phyloP scores from a whole-genome alignment of 1,140 invertebrate species.

The Heliconius hermathena region DNA sequence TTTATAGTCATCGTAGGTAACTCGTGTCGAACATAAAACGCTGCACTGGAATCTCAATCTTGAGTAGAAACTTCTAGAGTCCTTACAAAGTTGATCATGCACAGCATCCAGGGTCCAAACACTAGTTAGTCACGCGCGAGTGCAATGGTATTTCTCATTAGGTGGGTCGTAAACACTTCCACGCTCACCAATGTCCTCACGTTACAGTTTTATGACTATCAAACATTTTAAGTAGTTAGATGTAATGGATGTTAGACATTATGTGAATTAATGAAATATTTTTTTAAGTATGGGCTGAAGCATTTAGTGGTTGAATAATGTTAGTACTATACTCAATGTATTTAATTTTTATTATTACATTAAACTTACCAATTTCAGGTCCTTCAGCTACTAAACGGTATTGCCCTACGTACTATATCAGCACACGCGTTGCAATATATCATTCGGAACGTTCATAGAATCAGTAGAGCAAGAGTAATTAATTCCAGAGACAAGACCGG shows the following conservation, averaged over 20 bases:
- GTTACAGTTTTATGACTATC: conserved; percentile 72
- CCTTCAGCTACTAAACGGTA: not conserved
- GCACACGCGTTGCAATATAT: conserved; percentile 26
- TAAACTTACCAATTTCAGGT: not conserved
- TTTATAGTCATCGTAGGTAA: conserved; percentile 37
- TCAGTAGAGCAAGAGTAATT: conserved; percentile 46
- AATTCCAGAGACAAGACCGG: conserved; percentile 45
- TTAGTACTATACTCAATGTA: not conserved
- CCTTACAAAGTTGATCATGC: conserved; percentile 4
- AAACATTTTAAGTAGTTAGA: conserved; percentile 55
- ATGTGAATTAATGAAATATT: conserved; percentile 49
- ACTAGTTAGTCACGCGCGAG: conserved; percentile 67
- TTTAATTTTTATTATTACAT: not conserved
- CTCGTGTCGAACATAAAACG: conserved; percentile 14
- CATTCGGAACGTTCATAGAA: conserved; percentile 39
- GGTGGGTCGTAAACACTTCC: conserved; percentile 69
- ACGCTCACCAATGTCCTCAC: conserved; percentile 71
- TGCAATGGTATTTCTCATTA: conserved; percentile 74
- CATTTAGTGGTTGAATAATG: too few relatives aligned
- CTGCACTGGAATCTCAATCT: conserved; percentile 28
- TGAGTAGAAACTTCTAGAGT: conserved; percentile 27
- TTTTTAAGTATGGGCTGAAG: conserved; percentile 15
- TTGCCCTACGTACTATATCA: not conserved
- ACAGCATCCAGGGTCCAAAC: conserved; percentile 45
- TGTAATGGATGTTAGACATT: conserved; percentile 43